A percentile compares a stretch with the other conserved stretches of the same genome.
phyloP scores from a whole-genome alignment of 2,888 invertebrate species.

The Cantharis rufa region DNA sequence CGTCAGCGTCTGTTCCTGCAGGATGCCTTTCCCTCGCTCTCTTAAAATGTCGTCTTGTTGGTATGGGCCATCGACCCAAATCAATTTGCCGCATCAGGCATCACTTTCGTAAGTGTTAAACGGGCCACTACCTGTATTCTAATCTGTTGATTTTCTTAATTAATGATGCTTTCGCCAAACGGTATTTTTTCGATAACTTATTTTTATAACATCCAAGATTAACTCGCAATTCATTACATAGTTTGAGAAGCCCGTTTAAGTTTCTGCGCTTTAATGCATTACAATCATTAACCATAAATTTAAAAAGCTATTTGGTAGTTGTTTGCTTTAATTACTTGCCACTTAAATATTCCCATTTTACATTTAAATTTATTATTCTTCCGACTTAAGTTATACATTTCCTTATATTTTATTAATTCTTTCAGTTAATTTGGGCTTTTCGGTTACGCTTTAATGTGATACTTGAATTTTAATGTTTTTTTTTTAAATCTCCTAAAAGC shows the following conservation, averaged over 20 bases:
- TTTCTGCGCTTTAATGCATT: neutral
- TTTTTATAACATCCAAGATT: neutral
- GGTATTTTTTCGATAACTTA: conserved; percentile 10
- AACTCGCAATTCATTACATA: neutral
- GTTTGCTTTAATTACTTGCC: neutral
- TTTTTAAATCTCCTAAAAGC: neutral
- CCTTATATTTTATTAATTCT: neutral
- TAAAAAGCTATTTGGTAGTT: neutral
- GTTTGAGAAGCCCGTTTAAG: neutral
- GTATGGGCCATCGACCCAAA: conserved; percentile 24
- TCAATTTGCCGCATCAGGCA: conserved; percentile 18
- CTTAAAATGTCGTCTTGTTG: conserved; percentile 13
- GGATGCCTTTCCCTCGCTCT: conserved; percentile 17
- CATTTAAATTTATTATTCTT: neutral
- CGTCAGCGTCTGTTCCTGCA: conserved; percentile 21
- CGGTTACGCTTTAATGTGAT: neutral
- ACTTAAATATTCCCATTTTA: neutral
- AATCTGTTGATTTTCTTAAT: conserved; percentile 16
- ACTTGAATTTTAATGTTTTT: neutral
- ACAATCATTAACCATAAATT: neutral
- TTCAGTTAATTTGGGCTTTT: neutral
- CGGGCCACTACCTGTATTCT: conserved; percentile 16
- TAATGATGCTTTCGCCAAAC: conserved; percentile 15
- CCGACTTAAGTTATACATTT: neutral
- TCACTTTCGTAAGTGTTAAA: conserved; percentile 18